phyloP scores from a whole-genome alignment of 2,797 vertebrate genomes.

The Anguilla obscura region DNA sequence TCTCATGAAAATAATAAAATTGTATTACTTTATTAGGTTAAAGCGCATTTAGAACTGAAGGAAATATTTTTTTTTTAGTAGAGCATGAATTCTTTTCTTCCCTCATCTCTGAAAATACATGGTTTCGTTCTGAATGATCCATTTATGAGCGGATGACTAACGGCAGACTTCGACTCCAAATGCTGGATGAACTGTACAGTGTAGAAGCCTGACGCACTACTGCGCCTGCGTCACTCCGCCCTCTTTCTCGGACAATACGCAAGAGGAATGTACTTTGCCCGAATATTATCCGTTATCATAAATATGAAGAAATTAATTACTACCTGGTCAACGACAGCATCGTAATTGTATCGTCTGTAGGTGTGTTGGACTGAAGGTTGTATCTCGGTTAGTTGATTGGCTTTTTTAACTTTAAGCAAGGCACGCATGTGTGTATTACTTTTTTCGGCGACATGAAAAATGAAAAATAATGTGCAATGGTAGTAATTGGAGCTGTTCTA shows the following conservation, averaged over 20 bases:
- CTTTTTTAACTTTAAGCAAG: not conserved
- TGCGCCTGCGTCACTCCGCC: constrained; percentile 17
- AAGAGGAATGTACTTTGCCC: not conserved
- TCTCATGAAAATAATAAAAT: not conserved
- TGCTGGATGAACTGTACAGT: not conserved
- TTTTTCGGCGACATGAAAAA: not conserved
- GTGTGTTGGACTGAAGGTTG: not conserved
- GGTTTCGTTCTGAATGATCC: not conserved
- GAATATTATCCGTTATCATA: not conserved
- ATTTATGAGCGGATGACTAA: not conserved
- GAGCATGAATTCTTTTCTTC: too few species aligned
- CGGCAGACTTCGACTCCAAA: not conserved
- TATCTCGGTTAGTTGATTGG: not conserved
- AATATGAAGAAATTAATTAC: not conserved
- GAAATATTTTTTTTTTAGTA: not conserved
- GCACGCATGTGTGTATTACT: not conserved
- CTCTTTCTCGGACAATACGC: not conserved
- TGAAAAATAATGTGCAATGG: not conserved
- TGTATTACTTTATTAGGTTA: not conserved
- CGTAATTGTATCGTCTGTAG: not conserved
- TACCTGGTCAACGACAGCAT: not conserved
- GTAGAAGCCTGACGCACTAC: not conserved
- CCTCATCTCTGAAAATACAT: too few species aligned
- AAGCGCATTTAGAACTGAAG: not conserved
- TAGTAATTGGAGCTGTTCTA: not conserved